Evolutionary conservation across 2,113 vertebrate species (phyloP).

Genomic region (Cranoglanis bouderius): DNA sequence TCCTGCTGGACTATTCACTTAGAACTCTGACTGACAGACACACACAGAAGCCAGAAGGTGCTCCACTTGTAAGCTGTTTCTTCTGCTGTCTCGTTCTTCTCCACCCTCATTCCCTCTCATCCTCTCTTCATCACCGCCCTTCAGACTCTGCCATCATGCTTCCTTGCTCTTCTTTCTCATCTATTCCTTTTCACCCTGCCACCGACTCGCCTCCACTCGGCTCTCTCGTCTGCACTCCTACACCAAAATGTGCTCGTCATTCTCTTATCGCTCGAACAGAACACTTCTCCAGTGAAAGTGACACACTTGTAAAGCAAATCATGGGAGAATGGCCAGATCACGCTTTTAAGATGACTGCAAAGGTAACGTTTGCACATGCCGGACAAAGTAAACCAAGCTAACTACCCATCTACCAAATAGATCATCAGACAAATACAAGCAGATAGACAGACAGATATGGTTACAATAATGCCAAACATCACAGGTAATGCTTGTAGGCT

Average conservation of each 20-base stretch:
- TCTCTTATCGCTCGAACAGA: not conserved
- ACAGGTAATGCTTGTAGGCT: not conserved
- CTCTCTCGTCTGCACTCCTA: conserved; percentile 20
- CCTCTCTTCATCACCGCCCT: not conserved
- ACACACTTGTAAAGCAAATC: not conserved
- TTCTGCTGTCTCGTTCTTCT: not conserved
- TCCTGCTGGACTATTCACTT: not conserved
- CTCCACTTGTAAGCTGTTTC: not conserved
- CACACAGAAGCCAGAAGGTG: not conserved
- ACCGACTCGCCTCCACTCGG: not conserved
- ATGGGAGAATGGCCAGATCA: not conserved
- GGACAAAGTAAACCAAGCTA: not conserved
- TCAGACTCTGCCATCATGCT: not conserved
- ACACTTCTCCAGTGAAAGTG: not conserved
- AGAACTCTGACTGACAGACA: conserved; percentile 5
- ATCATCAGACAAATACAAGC: not conserved
- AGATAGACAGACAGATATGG: not conserved
- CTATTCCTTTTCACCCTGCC: not conserved
- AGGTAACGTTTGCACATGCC: not conserved
- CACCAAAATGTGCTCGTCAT: not conserved
- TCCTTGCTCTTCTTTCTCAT: not conserved
- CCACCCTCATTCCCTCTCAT: not conserved
- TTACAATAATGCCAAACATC: not conserved
- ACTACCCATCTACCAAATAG: not conserved
- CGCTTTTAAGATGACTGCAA: too few species aligned